Conservation (phyloP, 2,888 invertebrate genomes). For the Stegophylla sp. region DNA sequence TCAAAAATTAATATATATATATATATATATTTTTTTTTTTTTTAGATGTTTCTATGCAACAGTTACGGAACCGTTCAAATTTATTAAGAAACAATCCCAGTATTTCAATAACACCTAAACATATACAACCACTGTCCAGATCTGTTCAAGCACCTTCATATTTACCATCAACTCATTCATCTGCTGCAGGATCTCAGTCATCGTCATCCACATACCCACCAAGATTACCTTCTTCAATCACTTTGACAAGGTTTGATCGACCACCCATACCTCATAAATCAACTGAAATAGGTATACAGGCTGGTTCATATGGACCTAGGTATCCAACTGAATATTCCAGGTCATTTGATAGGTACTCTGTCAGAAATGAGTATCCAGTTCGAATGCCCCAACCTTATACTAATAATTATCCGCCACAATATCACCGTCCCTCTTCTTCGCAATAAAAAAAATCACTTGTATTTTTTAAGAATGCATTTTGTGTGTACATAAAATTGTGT, state of each 20-base stretch:
- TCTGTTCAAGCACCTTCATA: slow-evolving; percentile 40
- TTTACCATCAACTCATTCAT: slow-evolving; percentile 18
- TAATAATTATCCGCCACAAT: slow-evolving; percentile 44
- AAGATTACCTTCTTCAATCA: slow-evolving; percentile 52
- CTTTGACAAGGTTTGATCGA: slow-evolving; percentile 43
- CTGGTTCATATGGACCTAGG: slow-evolving; percentile 18
- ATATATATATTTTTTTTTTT: too few species aligned
- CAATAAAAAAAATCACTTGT: slow-evolving; percentile 27
- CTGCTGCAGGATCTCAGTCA: slow-evolving; percentile 10
- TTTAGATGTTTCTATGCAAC: slow-evolving; percentile 58
- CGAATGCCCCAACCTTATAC: slow-evolving; percentile 36
- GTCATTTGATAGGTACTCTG: slow-evolving; percentile 40
- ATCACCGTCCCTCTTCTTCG: slow-evolving; percentile 42
- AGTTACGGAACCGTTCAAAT: slow-evolving; percentile 57
- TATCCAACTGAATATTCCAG: slow-evolving; percentile 42
- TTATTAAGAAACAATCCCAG: slow-evolving; percentile 65
- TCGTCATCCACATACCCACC: slow-evolving; percentile 22
- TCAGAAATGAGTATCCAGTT: slow-evolving; percentile 25
- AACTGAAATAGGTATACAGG: slow-evolving; percentile 35
- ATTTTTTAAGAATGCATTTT: slow-evolving; percentile 30
- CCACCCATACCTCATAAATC: slow-evolving; percentile 25
- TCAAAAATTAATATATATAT: neutral
- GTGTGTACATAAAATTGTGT: slow-evolving; percentile 7
- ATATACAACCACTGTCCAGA: slow-evolving; percentile 4
- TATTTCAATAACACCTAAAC: slow-evolving; percentile 65